phyloP scores from a whole-genome alignment of 1,140 invertebrate species.

The Drosophila arizonae region DNA sequence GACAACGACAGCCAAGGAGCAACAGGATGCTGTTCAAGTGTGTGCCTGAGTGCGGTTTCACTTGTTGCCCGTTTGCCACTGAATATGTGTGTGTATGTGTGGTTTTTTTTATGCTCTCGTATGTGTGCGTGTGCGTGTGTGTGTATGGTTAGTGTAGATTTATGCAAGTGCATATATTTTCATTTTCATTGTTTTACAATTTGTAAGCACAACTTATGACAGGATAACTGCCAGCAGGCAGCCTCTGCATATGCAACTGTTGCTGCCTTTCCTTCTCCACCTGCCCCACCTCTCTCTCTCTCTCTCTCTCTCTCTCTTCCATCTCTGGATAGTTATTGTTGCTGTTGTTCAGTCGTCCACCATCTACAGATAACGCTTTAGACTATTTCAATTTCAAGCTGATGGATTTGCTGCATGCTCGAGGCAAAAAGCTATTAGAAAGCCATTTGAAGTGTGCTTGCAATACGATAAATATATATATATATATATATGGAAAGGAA shows the following conservation, averaged over 20 bases:
- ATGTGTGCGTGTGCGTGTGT: constrained; percentile 24
- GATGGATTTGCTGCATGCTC: constrained; percentile 56
- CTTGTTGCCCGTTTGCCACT: constrained; percentile 63
- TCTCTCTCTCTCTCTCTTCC: background rate
- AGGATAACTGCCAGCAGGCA: constrained; percentile 64
- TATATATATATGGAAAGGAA: constrained; percentile 5
- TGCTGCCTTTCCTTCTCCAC: background rate
- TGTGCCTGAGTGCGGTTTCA: constrained; percentile 67
- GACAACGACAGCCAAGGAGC: constrained; percentile 36
- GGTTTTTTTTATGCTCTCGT: constrained; percentile 26
- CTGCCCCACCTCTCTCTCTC: background rate
- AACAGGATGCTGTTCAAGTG: constrained; percentile 69
- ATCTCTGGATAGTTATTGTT: background rate
- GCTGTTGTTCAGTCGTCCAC: background rate
- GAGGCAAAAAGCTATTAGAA: constrained; percentile 71
- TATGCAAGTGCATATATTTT: constrained; percentile 59
- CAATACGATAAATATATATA: constrained; percentile 37
- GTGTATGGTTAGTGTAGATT: constrained; percentile 46
- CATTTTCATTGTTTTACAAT: constrained; percentile 81
- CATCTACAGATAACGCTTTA: constrained; percentile 20
- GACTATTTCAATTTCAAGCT: constrained; percentile 65
- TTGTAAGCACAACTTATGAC: constrained; percentile 80
- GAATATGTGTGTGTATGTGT: constrained; percentile 11
- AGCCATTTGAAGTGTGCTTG: constrained; percentile 53
- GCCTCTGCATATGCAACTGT: constrained; percentile 26